A percentile compares a stretch with the other conserved stretches of the same genome.
Evolutionary conservation across 2,888 invertebrate genomes (phyloP).

Genomic region (Yponomeuta malinellus): DNA sequence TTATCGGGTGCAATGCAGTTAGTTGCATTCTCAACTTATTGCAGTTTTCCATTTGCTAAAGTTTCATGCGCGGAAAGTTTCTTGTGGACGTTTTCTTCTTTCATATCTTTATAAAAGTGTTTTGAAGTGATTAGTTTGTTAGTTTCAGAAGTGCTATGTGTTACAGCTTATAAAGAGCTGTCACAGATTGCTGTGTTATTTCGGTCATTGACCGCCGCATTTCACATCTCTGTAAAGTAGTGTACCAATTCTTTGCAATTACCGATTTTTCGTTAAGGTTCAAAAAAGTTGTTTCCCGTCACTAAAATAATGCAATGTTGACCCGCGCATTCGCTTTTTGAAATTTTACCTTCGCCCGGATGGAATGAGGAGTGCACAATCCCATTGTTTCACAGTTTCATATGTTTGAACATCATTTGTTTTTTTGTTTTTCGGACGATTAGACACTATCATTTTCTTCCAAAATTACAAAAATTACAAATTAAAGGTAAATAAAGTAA

Average conservation of each 20-base stretch:
- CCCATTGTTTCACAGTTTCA: constrained; percentile 73
- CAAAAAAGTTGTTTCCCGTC: constrained; percentile 56
- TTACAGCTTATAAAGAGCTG: constrained; percentile 57
- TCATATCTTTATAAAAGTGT: constrained; percentile 54
- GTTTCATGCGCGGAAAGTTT: constrained; percentile 72
- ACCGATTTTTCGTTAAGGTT: constrained; percentile 62
- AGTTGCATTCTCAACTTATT: constrained; percentile 76
- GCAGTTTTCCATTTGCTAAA: constrained; percentile 73
- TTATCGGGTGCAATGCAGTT: constrained; percentile 75
- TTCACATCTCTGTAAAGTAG: constrained; percentile 59
- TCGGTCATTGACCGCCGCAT: constrained; percentile 76
- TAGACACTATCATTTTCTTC: constrained; percentile 72
- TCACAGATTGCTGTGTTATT: constrained; percentile 69
- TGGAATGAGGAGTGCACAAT: constrained; percentile 74
- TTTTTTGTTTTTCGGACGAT: constrained; percentile 76
- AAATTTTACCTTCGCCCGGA: constrained; percentile 67
- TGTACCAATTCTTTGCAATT: constrained; percentile 53
- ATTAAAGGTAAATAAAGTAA: constrained; percentile 65
- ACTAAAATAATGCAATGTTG: constrained; percentile 62
- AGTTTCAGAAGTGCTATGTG: constrained; percentile 52
- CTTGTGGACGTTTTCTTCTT: constrained; percentile 51
- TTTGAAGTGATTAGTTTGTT: constrained; percentile 56
- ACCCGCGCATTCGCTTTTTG: constrained; percentile 68
- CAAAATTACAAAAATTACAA: constrained; percentile 75
- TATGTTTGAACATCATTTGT: constrained; percentile 76